These are phyloP conservation scores for Holothuria scabra DNA, from an alignment of 53 echinoderm and acorn worm genomes.

Conservation along the genomic window DNA sequence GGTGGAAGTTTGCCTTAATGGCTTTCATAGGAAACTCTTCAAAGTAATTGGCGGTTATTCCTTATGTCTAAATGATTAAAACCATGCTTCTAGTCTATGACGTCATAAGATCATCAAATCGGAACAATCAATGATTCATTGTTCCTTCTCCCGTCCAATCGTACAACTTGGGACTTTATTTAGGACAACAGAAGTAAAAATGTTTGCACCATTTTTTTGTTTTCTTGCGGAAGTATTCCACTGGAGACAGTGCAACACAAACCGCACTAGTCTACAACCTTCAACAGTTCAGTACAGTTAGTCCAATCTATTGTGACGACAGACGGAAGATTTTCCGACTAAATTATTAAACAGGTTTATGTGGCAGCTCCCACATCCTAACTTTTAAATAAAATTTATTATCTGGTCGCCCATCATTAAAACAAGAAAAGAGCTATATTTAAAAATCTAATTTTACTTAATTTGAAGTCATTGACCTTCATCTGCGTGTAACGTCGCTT, in stretches of 20 bases:
- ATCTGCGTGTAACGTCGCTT: too few species aligned
- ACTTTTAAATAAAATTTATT: too few species aligned
- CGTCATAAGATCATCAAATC: constrained; percentile 23
- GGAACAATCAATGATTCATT: constrained; percentile 38
- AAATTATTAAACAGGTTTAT: too few species aligned
- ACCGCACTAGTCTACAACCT: constrained; percentile 9
- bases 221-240: constrained; percentile 22
- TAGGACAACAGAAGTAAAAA: neutral
- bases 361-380: too few species aligned
- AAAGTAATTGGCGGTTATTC: neutral
- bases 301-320: too few species aligned
- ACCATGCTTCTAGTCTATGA: constrained; percentile 18
- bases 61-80: neutral
- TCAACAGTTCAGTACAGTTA: too few species aligned
- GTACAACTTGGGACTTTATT: neutral
- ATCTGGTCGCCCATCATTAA: too few species aligned
- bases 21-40: too few species aligned
- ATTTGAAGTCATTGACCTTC: too few species aligned
- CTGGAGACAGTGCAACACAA: constrained; percentile 10
- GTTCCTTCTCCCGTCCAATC: neutral
- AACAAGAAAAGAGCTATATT: too few species aligned
- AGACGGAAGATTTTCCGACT: too few species aligned
- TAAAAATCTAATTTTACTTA: too few species aligned
- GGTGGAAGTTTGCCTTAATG: constrained; percentile 10
- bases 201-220: neutral